These are phyloP conservation scores for Magallana gigas DNA, from an alignment of 1,140 invertebrate genomes.

Conservation along the genomic window DNA sequence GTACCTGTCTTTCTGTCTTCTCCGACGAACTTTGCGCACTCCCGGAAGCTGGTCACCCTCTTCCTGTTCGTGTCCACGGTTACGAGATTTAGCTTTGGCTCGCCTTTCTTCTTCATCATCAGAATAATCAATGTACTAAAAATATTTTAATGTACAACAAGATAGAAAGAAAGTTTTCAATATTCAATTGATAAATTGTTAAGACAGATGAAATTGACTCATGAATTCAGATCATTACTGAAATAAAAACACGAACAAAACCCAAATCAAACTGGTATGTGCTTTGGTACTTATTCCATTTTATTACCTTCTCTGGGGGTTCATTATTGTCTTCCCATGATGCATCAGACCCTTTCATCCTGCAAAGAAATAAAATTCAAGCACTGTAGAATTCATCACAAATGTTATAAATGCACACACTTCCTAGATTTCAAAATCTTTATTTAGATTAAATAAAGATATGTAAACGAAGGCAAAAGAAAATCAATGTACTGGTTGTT, in stretches of 20 bases:
- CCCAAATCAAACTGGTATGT: no score
- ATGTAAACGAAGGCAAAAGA: no score
- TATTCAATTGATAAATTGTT: no score
- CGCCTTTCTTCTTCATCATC: slow-evolving; percentile 91
- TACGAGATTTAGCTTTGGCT: slow-evolving; percentile 72
- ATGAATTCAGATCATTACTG: no score
- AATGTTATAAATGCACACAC: no score
- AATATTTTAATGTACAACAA: neutral
- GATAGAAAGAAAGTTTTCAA: no score
- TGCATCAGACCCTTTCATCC: slow-evolving; percentile 88
- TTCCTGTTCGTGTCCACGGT: slow-evolving; percentile 47
- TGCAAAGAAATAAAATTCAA: slow-evolving; percentile 50
- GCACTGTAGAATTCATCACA: neutral
- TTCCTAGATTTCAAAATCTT: no score
- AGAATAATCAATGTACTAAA: slow-evolving; percentile 86
- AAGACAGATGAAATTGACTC: no score
- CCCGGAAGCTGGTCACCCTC: slow-evolving; percentile 52
- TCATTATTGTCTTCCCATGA: slow-evolving; percentile 91
- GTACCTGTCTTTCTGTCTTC: slow-evolving; percentile 40
- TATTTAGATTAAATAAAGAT: no score
- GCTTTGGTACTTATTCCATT: neutral
- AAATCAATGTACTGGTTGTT: no score
- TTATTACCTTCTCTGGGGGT: slow-evolving; percentile 83
- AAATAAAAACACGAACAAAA: no score
- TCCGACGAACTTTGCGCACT: slow-evolving; percentile 10